Evolutionary conservation across 2,888 invertebrate genomes (phyloP).

Genomic region (Cheilosia pagana): DNA sequence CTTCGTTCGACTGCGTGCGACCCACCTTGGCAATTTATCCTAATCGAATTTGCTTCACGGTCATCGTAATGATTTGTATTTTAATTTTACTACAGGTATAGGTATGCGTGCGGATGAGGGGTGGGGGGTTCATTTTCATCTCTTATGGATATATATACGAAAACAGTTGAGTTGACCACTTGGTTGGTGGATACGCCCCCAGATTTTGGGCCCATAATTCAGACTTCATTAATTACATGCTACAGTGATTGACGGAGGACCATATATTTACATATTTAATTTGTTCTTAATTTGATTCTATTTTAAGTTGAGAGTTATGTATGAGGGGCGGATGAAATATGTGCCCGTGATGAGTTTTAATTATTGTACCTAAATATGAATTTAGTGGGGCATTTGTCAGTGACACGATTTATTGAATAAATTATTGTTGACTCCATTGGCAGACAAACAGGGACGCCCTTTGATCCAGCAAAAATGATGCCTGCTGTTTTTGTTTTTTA

Average conservation of each 20-base stretch:
- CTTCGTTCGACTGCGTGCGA: conserved; percentile 40
- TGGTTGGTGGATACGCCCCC: conserved; percentile 54
- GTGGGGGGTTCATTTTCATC: conserved; percentile 9
- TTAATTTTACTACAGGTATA: conserved; percentile 50
- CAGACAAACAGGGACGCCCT: no score
- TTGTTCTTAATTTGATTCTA: conserved; percentile 63
- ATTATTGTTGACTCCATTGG: neutral
- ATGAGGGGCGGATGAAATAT: conserved; percentile 44
- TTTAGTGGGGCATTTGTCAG: conserved; percentile 30
- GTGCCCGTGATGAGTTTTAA: conserved; percentile 36
- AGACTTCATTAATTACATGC: conserved; percentile 64
- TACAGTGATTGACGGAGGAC: conserved; percentile 68
- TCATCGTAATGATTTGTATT: conserved; percentile 68
- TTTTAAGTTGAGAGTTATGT: conserved; percentile 40
- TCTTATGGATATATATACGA: neutral
- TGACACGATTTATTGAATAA: conserved; percentile 8
- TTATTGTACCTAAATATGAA: conserved; percentile 36
- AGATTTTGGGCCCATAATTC: conserved; percentile 61
- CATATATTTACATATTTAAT: conserved; percentile 69
- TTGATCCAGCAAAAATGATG: no score
- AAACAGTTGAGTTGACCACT: conserved; percentile 51
- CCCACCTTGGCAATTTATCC: conserved; percentile 66
- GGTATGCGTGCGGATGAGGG: conserved; percentile 50
- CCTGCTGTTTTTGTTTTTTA: no score
- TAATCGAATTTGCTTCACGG: conserved; percentile 70